Evolutionary conservation across 2,113 vertebrate genomes (phyloP), one percentile per base, ranked within the genome.

Genomic region (Atherinomorus stipes): DNA sequence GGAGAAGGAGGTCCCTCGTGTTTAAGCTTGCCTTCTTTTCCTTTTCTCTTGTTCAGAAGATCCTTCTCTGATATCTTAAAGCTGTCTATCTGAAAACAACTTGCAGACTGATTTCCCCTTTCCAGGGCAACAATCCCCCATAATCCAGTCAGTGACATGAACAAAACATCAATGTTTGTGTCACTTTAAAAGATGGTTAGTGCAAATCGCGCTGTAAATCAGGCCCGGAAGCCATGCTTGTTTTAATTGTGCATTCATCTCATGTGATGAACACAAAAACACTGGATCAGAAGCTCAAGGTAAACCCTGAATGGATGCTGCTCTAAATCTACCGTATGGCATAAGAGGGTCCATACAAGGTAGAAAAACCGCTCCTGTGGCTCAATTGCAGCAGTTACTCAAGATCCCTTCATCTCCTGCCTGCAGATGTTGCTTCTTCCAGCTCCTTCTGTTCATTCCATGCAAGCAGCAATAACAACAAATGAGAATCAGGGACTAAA

Each of bases 71-170:
- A 25, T 6, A 10, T 53, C 58, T 57, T 18, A 25, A 31, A 59
- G 37, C 15, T 28, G 44, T 37, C 66, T 64, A 22, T 26, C 53
- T 38, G 28, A 44, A 83, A 80, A 83, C 44, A 50, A 63, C 80
- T 47, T 47, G 16, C 84, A 68, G 58, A 83, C 37, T 51, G 49
- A 51, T 80, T 73, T 75, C 83, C 77, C 28, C n/a, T 52, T 60
- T 74, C 44, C 44, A 2, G 10, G 51, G 57, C 70, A 59, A 47
- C 75, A 70, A 56, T 21, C 53, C 26, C 44, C 59, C 44, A 19
- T 53, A 76, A 85, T 86, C 76, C 57, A 74, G 78, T 85, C 80
- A 56, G 76, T 66, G 54, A 78, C 19, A 52, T 7, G 34, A 42
- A 53, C 4, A 7, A 53, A 78, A 58, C 77, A 60, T 71, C 47